Conservation (phyloP, 2,888 invertebrate species). For the Esperia sulphurella region DNA sequence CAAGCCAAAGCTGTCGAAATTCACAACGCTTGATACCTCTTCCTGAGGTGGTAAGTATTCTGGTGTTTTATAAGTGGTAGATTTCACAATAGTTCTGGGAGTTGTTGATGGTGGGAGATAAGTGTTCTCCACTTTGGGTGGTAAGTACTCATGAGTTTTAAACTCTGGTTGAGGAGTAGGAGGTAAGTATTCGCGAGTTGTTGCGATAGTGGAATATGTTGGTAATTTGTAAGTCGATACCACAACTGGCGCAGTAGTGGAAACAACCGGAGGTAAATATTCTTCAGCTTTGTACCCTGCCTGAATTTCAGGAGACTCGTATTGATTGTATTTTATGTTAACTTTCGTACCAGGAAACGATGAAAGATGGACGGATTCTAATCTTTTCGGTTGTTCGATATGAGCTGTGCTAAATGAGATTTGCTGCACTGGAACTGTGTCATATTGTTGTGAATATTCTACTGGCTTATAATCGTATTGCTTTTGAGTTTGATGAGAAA, state of each 20-base stretch:
- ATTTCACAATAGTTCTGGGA: constrained; percentile 36
- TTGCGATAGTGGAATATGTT: constrained; percentile 37
- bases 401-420: constrained; percentile 47
- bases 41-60: constrained; percentile 61
- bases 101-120: constrained; percentile 41
- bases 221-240: constrained; percentile 50
- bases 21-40: constrained; percentile 29
- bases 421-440: constrained; percentile 25
- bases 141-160: constrained; percentile 30
- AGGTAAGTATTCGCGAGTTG: constrained; percentile 17
- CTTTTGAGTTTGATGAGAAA: constrained; percentile 36
- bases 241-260: constrained; percentile 36
- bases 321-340: constrained; percentile 49
- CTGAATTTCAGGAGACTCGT: constrained; percentile 63
- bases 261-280: constrained; percentile 59
- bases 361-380: constrained; percentile 54
- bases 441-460: constrained; percentile 33
- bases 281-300: constrained; percentile 59
- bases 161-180: constrained; percentile 24
- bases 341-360: constrained; percentile 42
- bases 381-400: constrained; percentile 39
- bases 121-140: constrained; percentile 24
- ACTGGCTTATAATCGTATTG: constrained; percentile 39
- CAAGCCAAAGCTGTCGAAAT: constrained; percentile 38
- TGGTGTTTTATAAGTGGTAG: constrained; percentile 44